Evolutionary conservation across 53 echinoderm and acorn worm species (phyloP).

Genomic region (Temnopleurus reevesii): DNA sequence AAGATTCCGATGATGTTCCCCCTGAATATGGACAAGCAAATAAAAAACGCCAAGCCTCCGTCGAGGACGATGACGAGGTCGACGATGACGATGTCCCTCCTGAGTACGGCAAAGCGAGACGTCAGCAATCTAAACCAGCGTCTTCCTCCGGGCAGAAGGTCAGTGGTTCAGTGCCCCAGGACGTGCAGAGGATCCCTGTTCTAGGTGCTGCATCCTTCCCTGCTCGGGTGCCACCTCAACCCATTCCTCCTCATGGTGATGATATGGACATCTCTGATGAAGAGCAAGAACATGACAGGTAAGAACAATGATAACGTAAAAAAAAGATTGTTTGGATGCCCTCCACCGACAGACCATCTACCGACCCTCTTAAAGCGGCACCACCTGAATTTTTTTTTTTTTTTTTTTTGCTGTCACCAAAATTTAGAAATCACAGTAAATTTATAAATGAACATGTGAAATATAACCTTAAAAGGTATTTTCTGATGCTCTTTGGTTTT

Average conservation of each 20-base stretch:
- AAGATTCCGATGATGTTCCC: neutral
- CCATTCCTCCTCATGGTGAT: constrained; percentile 5
- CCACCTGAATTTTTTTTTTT: too few relatives aligned
- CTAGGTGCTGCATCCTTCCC: constrained; percentile 23
- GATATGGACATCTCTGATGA: constrained; percentile 56
- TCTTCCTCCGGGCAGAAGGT: neutral
- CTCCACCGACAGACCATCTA: too few relatives aligned
- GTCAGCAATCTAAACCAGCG: constrained; percentile 13
- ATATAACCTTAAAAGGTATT: too few relatives aligned
- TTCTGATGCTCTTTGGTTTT: too few relatives aligned
- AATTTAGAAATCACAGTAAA: too few relatives aligned
- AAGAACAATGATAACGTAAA: neutral
- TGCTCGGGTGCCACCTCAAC: neutral
- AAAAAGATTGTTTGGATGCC: too few relatives aligned
- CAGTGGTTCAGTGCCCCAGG: neutral
- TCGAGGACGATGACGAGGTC: constrained; percentile 18
- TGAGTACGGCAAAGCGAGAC: constrained; percentile 42
- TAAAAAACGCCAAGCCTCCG: neutral
- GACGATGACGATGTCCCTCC: constrained; percentile 51
- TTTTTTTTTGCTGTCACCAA: too few relatives aligned
- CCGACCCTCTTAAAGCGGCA: too few relatives aligned
- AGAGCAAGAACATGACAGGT: constrained; percentile 35
- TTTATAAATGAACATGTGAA: too few relatives aligned
- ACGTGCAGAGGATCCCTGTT: constrained; percentile 48
- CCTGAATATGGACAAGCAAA: constrained; percentile 48